These are phyloP conservation scores for Anas bahamensis DNA, from an alignment of 2,797 vertebrate species.

Conservation along the genomic window DNA sequence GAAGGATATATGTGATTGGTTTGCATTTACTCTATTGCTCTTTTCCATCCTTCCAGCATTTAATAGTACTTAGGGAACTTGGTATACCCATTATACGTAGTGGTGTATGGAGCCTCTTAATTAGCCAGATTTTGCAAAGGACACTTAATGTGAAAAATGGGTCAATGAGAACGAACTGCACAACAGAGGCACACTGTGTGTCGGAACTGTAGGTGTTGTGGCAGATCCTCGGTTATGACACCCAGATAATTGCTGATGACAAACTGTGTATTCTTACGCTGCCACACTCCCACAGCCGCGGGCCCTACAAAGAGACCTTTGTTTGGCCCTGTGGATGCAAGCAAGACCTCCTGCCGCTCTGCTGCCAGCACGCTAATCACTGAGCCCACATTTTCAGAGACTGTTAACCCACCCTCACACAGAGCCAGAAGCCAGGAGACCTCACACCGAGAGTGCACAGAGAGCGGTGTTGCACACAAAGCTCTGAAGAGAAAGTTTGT, in stretches of 20 bases:
- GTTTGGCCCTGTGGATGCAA: not conserved
- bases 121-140: not conserved
- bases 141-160: not conserved
- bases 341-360: not conserved
- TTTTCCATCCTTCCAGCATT: not conserved
- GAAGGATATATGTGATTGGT: not conserved
- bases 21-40: not conserved
- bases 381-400: not conserved
- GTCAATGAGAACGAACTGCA: not conserved
- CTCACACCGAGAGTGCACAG: not conserved
- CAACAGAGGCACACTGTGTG: not conserved
- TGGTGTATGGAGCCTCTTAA: not conserved
- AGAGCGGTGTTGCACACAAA: not conserved
- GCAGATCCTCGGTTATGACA: constrained; percentile 13
- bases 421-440: not conserved
- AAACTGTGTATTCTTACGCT: not conserved
- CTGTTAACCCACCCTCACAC: not conserved
- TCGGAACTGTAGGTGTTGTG: not conserved
- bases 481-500: not conserved
- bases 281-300: not conserved
- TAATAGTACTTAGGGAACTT: not conserved
- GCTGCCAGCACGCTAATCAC: not conserved
- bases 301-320: not conserved
- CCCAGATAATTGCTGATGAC: not conserved
- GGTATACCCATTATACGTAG: not conserved